Evolutionary conservation across 2,888 invertebrate species (phyloP).

Genomic region (Agriopis aurantiaria): DNA sequence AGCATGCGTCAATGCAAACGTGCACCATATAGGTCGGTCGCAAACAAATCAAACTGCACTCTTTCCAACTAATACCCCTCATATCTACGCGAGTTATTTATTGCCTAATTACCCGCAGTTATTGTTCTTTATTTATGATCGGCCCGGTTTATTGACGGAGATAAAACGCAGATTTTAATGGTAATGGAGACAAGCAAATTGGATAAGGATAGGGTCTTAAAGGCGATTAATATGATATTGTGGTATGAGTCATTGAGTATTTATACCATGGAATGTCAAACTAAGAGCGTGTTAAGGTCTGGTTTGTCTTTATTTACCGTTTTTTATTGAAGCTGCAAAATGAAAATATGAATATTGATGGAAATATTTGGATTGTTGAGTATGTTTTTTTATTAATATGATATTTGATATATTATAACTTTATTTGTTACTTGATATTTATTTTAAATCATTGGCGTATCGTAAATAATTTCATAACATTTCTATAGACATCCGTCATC

Average conservation of each 20-base stretch:
- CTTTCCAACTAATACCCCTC: constrained; percentile 55
- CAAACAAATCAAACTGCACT: constrained; percentile 48
- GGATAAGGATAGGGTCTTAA: constrained; percentile 54
- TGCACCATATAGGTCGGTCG: constrained; percentile 41
- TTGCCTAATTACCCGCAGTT: constrained; percentile 66
- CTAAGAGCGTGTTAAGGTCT: not conserved
- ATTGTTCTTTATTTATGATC: constrained; percentile 71
- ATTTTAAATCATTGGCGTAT: no score
- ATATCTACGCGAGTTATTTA: constrained; percentile 68
- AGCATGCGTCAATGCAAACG: constrained; percentile 46
- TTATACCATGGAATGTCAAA: constrained; percentile 27
- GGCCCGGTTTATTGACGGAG: constrained; percentile 61
- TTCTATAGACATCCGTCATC: no score
- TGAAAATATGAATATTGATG: constrained; percentile 4
- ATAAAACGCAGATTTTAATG: constrained; percentile 66
- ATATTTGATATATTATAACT: no score
- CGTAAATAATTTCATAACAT: no score
- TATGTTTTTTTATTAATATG: not conserved
- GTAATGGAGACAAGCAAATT: constrained; percentile 62
- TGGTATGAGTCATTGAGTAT: constrained; percentile 35
- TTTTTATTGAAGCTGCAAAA: not conserved
- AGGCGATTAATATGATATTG: constrained; percentile 52
- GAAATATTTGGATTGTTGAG: not conserved
- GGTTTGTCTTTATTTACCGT: constrained; percentile 1
- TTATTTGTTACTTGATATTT: no score